Percentiles rank a stretch among this genome's conserved stretches.
Evolutionary conservation across 64 coral and sea anemone species (phyloP).

Genomic region (Acropora tenuis): DNA sequence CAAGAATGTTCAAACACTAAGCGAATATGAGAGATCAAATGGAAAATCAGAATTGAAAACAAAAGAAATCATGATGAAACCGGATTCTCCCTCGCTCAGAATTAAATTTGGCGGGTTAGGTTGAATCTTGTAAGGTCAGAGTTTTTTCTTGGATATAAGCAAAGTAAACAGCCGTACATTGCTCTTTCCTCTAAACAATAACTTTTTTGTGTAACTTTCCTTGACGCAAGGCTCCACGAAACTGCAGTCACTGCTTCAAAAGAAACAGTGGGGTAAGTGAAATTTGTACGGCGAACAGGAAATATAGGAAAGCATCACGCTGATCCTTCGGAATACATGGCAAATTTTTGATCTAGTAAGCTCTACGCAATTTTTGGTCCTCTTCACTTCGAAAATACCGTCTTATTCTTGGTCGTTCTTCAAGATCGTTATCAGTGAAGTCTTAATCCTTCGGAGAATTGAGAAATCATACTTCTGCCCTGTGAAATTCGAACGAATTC

Average conservation of each 20-base stretch:
- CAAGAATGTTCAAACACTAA: background rate
- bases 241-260: background rate
- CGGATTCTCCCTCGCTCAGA: background rate
- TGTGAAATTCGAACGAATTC: background rate
- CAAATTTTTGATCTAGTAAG: conserved; percentile 23
- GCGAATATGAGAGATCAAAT: background rate
- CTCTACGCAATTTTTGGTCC: background rate
- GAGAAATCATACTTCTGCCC: background rate
- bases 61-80: background rate
- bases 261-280: background rate
- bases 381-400: background rate
- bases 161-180: conserved; percentile 4
- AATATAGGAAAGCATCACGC: background rate
- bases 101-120: conserved; percentile 18
- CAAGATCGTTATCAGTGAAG: background rate
- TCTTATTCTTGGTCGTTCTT: background rate
- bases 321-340: conserved; percentile 35
- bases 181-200: background rate
- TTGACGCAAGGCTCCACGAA: background rate
- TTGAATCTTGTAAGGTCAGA: conserved; percentile 28
- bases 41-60: background rate
- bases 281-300: background rate
- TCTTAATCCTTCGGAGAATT: background rate
- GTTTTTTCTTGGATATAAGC: background rate
- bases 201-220: background rate